phyloP scores from a whole-genome alignment of 2,888 invertebrate genomes.

The Phoenoteleia sp. region DNA sequence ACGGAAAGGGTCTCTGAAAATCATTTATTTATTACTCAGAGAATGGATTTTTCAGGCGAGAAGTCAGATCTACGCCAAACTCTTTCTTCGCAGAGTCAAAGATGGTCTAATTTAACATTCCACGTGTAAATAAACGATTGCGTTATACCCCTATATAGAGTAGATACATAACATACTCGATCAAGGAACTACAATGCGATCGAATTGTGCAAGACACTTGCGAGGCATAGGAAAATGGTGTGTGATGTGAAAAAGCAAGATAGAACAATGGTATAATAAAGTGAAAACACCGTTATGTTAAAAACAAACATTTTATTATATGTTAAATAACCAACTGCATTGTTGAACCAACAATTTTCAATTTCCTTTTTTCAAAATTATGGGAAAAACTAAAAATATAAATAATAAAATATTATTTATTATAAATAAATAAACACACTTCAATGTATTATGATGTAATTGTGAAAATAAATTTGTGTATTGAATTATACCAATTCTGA shows the following conservation, averaged over 20 bases:
- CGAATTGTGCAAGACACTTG: constrained; percentile 58
- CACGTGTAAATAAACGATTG: constrained; percentile 68
- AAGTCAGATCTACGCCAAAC: neutral
- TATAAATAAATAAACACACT: too few relatives aligned
- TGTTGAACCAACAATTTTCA: too few relatives aligned
- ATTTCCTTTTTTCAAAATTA: too few relatives aligned
- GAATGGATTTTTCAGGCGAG: neutral
- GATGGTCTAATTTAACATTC: constrained; percentile 50
- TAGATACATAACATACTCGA: constrained; percentile 21
- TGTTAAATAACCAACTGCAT: too few relatives aligned
- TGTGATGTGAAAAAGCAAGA: constrained; percentile 38
- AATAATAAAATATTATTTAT: too few relatives aligned
- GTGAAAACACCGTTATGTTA: too few relatives aligned
- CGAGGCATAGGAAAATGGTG: constrained; percentile 22
- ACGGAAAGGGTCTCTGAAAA: constrained; percentile 16
- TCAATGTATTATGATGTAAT: too few relatives aligned
- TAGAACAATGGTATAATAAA: constrained; percentile 26
- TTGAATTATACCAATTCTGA: too few relatives aligned
- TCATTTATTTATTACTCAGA: neutral
- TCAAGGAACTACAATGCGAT: constrained; percentile 50
- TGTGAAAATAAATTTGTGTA: too few relatives aligned
- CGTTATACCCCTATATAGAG: constrained; percentile 42
- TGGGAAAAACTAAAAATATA: too few relatives aligned
- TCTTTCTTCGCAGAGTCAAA: constrained; percentile 12
- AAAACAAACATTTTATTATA: too few relatives aligned